Conservation (phyloP, 2,888 invertebrate genomes). For the Ectemnius continuus region DNA sequence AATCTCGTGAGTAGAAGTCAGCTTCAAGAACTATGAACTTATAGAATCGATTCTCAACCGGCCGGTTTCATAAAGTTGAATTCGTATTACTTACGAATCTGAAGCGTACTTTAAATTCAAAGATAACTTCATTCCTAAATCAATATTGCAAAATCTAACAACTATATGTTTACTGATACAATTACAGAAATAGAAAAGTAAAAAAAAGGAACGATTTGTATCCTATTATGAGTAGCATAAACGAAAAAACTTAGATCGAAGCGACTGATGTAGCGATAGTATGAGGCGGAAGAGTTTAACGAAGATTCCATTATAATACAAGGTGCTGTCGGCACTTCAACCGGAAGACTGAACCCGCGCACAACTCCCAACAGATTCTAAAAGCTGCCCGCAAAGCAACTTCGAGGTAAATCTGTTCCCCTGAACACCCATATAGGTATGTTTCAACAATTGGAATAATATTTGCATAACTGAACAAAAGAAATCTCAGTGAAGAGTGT, state of each 20-base stretch:
- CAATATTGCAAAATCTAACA: not conserved
- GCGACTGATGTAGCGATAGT: not conserved
- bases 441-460: not conserved
- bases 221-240: constrained; percentile 13
- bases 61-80: constrained; percentile 42
- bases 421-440: constrained; percentile 16
- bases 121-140: constrained; percentile 14
- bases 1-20: constrained; percentile 64
- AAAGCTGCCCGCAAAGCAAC: constrained; percentile 13
- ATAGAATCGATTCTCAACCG: constrained; percentile 13
- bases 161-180: constrained; percentile 7
- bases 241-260: constrained; percentile 3
- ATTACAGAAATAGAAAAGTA: constrained; percentile 10
- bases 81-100: constrained; percentile 9
- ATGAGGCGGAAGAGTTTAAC: constrained; percentile 6
- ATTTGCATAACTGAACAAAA: constrained; percentile 12
- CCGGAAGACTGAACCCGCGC: not conserved
- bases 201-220: constrained; percentile 10
- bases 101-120: constrained; percentile 25
- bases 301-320: constrained; percentile 12
- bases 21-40: constrained; percentile 58
- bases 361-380: constrained; percentile 8
- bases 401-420: constrained; percentile 10
- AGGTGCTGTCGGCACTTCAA: constrained; percentile 15
- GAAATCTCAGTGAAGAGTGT: constrained; percentile 11